Evolutionary conservation across 2,113 vertebrate genomes (phyloP).

Genomic region (Galbula dea): DNA sequence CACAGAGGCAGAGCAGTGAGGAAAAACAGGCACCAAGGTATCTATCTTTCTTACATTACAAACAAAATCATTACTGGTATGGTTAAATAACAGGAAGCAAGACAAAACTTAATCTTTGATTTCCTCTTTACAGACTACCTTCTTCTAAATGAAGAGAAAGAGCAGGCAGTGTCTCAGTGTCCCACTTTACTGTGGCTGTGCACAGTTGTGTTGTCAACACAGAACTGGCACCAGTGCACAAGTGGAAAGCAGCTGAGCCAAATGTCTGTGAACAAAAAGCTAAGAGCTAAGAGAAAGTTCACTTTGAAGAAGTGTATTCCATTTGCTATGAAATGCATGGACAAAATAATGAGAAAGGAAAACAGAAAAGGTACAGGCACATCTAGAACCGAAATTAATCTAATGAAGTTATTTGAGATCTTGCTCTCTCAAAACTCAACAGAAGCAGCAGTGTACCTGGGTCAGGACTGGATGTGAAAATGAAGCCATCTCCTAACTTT

Average conservation of each 20-base stretch:
- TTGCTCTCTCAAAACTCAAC: background rate
- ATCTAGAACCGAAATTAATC: background rate
- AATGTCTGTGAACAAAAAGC: background rate
- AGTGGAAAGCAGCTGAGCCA: background rate
- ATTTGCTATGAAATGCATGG: background rate
- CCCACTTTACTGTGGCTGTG: background rate
- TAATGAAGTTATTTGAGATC: background rate
- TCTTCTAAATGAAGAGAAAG: background rate
- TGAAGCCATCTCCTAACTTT: background rate
- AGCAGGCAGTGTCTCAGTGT: background rate
- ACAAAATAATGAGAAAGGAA: background rate
- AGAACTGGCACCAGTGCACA: background rate
- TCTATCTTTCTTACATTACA: background rate
- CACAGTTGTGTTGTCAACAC: background rate
- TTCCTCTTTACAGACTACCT: background rate
- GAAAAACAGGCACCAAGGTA: background rate
- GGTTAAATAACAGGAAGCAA: background rate
- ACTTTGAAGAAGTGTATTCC: background rate
- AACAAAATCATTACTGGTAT: background rate
- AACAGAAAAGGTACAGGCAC: too few relatives aligned
- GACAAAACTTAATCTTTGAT: background rate
- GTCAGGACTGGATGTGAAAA: background rate
- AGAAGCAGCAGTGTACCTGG: background rate
- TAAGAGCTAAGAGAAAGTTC: background rate
- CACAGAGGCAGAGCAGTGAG: background rate